Evolutionary conservation across 2,797 vertebrate species (phyloP).

Genomic region (Smutsia temminckii): DNA sequence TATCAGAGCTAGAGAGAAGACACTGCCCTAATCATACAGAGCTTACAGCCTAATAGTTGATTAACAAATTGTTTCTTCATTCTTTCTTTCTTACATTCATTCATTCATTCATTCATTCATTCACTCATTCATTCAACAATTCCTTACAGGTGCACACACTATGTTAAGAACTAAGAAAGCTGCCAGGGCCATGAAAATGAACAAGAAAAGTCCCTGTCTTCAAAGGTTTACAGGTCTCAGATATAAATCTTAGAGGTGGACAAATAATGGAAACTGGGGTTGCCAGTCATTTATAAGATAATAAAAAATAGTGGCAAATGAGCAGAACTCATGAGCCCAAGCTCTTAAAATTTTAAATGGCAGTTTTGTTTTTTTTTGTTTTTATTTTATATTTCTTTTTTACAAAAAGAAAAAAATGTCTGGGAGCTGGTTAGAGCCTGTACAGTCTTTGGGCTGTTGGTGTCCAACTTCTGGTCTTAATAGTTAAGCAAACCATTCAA

Average conservation of each 20-base stretch:
- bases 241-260: background rate
- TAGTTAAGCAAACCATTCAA: background rate
- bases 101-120: background rate
- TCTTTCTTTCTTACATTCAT: background rate
- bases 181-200: background rate
- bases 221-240: background rate
- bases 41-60: background rate
- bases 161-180: background rate
- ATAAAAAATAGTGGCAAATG: background rate
- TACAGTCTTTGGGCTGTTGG: background rate
- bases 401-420: background rate
- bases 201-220: background rate
- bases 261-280: background rate
- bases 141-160: background rate
- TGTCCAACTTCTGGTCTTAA: background rate
- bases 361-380: background rate
- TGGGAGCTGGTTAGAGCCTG: background rate
- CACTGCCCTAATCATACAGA: background rate
- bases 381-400: background rate
- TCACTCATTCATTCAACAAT: background rate
- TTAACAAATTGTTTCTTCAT: slow-evolving; percentile 16
- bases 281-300: background rate
- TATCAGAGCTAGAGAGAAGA: background rate
- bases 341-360: background rate
- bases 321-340: background rate